phyloP scores from a whole-genome alignment of 2,888 invertebrate genomes.

The Coenonympha arcania region DNA sequence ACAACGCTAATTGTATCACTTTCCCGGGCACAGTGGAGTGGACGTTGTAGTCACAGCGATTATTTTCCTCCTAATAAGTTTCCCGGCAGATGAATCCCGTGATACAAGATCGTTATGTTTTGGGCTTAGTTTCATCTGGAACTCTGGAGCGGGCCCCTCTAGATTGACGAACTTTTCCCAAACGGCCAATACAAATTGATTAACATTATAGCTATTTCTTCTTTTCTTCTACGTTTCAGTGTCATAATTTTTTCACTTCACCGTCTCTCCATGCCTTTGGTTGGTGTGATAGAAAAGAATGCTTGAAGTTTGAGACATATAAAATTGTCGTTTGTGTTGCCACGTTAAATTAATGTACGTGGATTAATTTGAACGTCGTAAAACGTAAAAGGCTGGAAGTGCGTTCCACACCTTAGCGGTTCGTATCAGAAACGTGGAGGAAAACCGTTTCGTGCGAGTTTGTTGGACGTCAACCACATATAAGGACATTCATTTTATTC shows the following conservation, averaged over 20 bases:
- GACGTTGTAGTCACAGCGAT: constrained; percentile 37
- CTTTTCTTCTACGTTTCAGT: background rate
- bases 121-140: background rate
- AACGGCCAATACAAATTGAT: background rate
- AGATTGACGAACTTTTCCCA: constrained; percentile 1
- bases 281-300: background rate
- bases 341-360: too few species aligned
- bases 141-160: background rate
- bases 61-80: constrained; percentile 34
- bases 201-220: background rate
- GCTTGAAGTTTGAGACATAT: background rate
- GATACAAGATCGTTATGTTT: background rate
- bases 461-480: too few species aligned
- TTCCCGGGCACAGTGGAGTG: constrained; percentile 31
- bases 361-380: too few species aligned
- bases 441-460: too few species aligned
- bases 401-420: too few species aligned
- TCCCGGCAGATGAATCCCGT: constrained; percentile 26
- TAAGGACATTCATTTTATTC: too few species aligned
- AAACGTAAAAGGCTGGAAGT: too few species aligned
- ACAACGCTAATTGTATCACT: constrained; percentile 39
- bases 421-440: too few species aligned
- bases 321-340: too few species aligned
- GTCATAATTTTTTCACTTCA: background rate
- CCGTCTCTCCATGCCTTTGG: background rate